Base-by-base conservation (phyloP, 2,113 vertebrate species). In the Lethenteron camtschaticum region DNA sequence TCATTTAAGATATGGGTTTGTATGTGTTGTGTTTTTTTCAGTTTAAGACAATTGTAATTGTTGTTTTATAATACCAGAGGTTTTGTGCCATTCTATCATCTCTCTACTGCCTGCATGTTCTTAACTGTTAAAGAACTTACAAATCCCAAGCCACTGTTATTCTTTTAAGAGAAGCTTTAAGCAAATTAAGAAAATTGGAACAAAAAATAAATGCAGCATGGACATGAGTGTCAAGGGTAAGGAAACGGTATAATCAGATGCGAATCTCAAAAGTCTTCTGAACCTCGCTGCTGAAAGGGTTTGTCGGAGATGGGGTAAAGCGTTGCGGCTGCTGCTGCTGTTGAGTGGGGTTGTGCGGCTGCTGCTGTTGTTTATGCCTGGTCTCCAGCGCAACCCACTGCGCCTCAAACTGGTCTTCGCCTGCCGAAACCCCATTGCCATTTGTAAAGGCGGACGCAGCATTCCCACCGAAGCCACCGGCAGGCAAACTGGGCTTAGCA, bases 221-320 rank as follows among this genome's bases (percentile, higher is more conserved):
- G 41, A 41, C 41, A 41, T 41, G 41, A 41, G 41, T 41, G 41
- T 7, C 41, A 41, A 41, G 24, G 63, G 24, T 66, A 11, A n/a
- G 24, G 63, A 8, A 66, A 66, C 10, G 63, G n/a, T 16, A 66
- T 24, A 11, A 66, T 66, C 63, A 66, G 10, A 66, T 66, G 10
- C 63, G 63, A 70, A 99, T 99, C 83, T 99, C 94, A 74, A 99
- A 99, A 0, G 94, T 97, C 77, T 97, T 96, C 79, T 99, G 92
- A 75, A 97, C 82, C 79, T 99, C 94, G 1, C 85, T 92, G 70
- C 91, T 96, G 81, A 99, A 99, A 69, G 94, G 94, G 75, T 99
- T 99, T 70, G 92, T 99, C 4, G 92, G 94, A 16, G 94, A 99
- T 10, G 94, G 90, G 2, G 89, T 86, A 69, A 87, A 84, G 74